phyloP scores from a whole-genome alignment of 2,113 vertebrate species.

The Hippoglossus stenolepis region DNA sequence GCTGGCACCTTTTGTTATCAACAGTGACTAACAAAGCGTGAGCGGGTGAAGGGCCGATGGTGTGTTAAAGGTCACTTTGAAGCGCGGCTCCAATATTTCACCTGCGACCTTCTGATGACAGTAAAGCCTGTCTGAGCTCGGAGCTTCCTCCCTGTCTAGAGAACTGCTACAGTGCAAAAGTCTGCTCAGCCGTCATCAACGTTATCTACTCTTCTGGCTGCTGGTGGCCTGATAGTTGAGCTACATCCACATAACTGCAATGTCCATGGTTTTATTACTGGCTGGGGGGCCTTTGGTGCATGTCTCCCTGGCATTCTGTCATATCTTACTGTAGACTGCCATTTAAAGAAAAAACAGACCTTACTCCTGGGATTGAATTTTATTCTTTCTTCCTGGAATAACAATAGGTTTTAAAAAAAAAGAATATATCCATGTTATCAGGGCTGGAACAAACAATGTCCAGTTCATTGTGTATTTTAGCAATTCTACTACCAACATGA shows the following conservation, averaged over 20 bases:
- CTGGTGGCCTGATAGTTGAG: not conserved
- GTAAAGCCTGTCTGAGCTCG: constrained; percentile 13
- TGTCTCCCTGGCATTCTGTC: not conserved
- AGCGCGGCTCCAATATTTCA: constrained; percentile 25
- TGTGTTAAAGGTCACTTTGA: constrained; percentile 32
- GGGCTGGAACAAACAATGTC: too few relatives aligned
- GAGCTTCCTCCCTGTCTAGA: not conserved
- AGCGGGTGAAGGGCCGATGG: constrained; percentile 18
- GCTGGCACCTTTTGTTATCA: not conserved
- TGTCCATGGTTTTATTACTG: not conserved
- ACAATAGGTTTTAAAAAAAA: too few relatives aligned
- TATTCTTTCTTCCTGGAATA: too few relatives aligned
- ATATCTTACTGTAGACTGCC: not conserved
- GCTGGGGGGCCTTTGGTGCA: not conserved
- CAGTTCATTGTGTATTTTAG: too few relatives aligned
- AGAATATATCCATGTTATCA: too few relatives aligned
- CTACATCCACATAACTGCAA: not conserved
- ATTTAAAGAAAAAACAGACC: not conserved
- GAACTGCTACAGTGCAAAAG: not conserved
- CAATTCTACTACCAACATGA: too few relatives aligned
- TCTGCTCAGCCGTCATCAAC: not conserved
- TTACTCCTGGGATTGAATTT: not conserved
- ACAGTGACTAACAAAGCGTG: constrained; percentile 10
- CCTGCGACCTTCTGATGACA: constrained; percentile 39
- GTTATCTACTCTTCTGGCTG: not conserved